Base-by-base conservation (phyloP, 2,797 vertebrate species). In the Macropus fuliginosus region DNA sequence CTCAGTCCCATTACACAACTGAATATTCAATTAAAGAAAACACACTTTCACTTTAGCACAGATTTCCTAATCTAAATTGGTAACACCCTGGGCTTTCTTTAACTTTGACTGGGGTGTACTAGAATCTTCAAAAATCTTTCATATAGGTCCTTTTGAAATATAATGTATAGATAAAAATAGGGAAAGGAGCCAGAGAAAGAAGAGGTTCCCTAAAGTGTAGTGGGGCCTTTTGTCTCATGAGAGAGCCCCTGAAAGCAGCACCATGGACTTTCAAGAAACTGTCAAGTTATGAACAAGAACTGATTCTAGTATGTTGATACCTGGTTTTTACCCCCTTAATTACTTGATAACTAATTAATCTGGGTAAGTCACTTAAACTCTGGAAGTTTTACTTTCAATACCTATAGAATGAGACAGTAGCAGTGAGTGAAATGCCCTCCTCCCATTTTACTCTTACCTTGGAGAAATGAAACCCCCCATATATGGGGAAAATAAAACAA, bases 1-100 rank as follows among this genome's bases (percentile, higher is more conserved):
- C 93, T 66, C 93, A 95, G 97, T 55, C 0, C 29, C 0, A 4
- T 97, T 96, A 89, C 9, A 54, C 81, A 97, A 97, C 16, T 12
- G 16, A 56, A 31, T 81, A 50, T 5, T n/a, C 46, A 92, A 89
- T 95, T 55, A 50, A 1, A 50, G 29, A 40, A 91, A 5, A 29
- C 54, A 94, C 2, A 55, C 5, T 18, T 28, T 92, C 3, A 13
- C 31, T 54, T 94, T 59, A 55, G 11, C 87, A 55, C 0, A 0
- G 14, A 34, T 90, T 93, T 74, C 55, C 62, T 14, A 91, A 0
- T 1, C 59, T 1, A 5, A 31, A 95, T 94, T 95, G 8, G 93
- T 29, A 95, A 98, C 24, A 59, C 55, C 54, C 46, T 46, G 56
- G 31, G 52, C 74, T 56, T 18, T 87, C 55, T 40, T 13, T n/a